Conservation (phyloP, 2,797 vertebrate species). For the Pseudochaenichthys georgianus region DNA sequence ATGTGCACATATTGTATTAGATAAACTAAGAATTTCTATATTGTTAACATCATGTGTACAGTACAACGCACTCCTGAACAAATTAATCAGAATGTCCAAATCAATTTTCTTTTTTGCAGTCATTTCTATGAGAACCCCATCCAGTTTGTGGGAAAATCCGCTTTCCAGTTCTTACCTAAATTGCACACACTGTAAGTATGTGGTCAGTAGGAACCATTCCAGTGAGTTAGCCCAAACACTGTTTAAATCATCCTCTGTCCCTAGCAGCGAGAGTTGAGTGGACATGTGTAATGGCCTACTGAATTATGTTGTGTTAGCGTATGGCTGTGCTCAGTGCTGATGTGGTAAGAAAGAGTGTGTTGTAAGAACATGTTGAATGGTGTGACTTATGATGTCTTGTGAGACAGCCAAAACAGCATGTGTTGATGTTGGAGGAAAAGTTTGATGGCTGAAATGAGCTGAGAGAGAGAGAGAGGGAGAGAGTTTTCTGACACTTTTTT, state of each 20-base stretch:
- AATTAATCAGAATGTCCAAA: slow-evolving; percentile 4
- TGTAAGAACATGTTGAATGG: slow-evolving; percentile 81
- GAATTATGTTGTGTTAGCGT: slow-evolving; percentile 80
- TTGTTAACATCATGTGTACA: slow-evolving; percentile 32
- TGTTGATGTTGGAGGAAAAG: slow-evolving; percentile 82
- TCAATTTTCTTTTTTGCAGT: slow-evolving; percentile 74
- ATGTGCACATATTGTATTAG: slow-evolving; percentile 12
- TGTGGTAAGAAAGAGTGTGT: slow-evolving; percentile 76
- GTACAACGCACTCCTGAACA: slow-evolving; percentile 14
- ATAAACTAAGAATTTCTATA: slow-evolving; percentile 43
- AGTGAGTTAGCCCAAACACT: slow-evolving; percentile 72
- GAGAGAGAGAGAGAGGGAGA: slow-evolving; percentile 47
- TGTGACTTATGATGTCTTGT: slow-evolving; percentile 81
- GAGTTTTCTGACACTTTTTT: slow-evolving; percentile 57
- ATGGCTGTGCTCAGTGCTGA: slow-evolving; percentile 69
- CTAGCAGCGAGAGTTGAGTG: slow-evolving; percentile 71
- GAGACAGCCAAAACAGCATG: slow-evolving; percentile 74
- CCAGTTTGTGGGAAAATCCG: slow-evolving; percentile 95
- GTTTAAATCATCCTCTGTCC: slow-evolving; percentile 77
- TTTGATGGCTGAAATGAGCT: slow-evolving; percentile 80
- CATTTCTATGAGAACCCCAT: slow-evolving; percentile 97
- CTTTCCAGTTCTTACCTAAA: slow-evolving; percentile 95
- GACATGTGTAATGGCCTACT: slow-evolving; percentile 79
- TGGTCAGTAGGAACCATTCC: slow-evolving; percentile 67
- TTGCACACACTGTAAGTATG: slow-evolving; percentile 95